Evolutionary conservation across 2,888 invertebrate species (phyloP), one percentile per base, ranked within the genome.

Genomic region (Escarpia spicata): DNA sequence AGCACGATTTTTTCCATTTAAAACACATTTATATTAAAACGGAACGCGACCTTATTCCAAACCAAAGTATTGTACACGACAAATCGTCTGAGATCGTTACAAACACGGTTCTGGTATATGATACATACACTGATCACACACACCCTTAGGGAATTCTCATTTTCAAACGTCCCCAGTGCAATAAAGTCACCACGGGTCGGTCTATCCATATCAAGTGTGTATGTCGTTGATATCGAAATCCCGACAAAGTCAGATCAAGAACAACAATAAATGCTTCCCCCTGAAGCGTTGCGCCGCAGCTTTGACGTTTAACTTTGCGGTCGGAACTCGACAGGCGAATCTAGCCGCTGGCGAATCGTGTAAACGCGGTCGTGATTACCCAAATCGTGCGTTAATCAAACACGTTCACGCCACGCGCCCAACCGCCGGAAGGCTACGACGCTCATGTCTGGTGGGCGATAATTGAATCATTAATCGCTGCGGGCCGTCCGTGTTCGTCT

Each of bases 191-290:
- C 19, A 75, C 75, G 75, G 75, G 19, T 75, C 75, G 19, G 75
- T 6, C 75, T 75, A 75, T 75, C 75, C 19, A 75, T 52, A 12
- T 52, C 52, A 75, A 26, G 75, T 26, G 75, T 6, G 19, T 75
- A 75, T 26, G 19, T 75, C 75, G 75, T n/a, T 75, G 75, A 26
- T 26, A 6, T 75, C 75, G 26, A 75, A 75, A 19, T 26, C 6
- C 75, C 75, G 75, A 75, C 75, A 75, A 75, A 75, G 75, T 75
- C 75, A n/a, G 75, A 75, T 75, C 75, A 75, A 75, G 75, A 75
- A 75, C 75, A 26, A 75, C 75, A 75, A 75, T 75, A 75, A 75
- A 75, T 26, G 75, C 75, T 75, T 75, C n/a, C 26, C 75, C 75
- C 75, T 75, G 75, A 26, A 75, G 75, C 75, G 75, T 75, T 75